A percentile compares a stretch with the other conserved stretches of the same genome.
These are phyloP conservation scores for Poeciliopsis presidionis DNA, from an alignment of 2,797 vertebrate species.

Conservation along the genomic window DNA sequence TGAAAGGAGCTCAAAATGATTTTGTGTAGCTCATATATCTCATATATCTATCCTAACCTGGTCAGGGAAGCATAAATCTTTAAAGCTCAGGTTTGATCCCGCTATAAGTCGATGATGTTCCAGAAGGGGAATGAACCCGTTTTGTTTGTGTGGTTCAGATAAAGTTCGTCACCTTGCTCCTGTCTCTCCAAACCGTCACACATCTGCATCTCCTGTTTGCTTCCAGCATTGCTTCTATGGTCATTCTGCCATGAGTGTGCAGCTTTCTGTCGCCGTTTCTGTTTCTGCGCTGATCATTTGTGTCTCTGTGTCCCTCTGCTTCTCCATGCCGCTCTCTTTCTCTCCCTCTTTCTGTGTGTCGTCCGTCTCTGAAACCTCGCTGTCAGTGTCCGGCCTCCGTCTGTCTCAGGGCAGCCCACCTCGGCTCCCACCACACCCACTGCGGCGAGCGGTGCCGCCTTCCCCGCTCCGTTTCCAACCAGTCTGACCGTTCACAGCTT, in stretches of 20 bases:
- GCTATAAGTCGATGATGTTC: background rate
- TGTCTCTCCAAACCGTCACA: constrained; percentile 30
- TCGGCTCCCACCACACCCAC: constrained; percentile 75
- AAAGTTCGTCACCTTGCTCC: constrained; percentile 21
- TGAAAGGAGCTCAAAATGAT: too few species aligned
- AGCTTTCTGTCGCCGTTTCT: constrained; percentile 36
- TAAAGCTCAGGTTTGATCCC: background rate
- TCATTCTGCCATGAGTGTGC: constrained; percentile 54
- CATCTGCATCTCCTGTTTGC: constrained; percentile 27
- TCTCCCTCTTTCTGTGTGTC: constrained; percentile 22
- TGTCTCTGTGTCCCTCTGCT: constrained; percentile 68
- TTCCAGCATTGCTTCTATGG: constrained; percentile 41
- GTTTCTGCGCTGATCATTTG: constrained; percentile 60
- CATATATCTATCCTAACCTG: too few species aligned
- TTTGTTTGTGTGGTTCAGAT: constrained; percentile 6
- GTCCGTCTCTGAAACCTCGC: constrained; percentile 51
- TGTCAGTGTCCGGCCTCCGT: constrained; percentile 66
- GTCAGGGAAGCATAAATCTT: background rate
- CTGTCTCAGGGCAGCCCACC: constrained; percentile 72
- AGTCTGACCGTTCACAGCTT: constrained; percentile 80
- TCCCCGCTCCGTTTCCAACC: constrained; percentile 66
- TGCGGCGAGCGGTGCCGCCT: constrained; percentile 42
- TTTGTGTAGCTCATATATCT: too few species aligned
- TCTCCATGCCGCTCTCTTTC: constrained; percentile 32
- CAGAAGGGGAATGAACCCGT: background rate